Conservation (phyloP, 2,797 vertebrate species). For the Melanogrammus aeglefinus region DNA sequence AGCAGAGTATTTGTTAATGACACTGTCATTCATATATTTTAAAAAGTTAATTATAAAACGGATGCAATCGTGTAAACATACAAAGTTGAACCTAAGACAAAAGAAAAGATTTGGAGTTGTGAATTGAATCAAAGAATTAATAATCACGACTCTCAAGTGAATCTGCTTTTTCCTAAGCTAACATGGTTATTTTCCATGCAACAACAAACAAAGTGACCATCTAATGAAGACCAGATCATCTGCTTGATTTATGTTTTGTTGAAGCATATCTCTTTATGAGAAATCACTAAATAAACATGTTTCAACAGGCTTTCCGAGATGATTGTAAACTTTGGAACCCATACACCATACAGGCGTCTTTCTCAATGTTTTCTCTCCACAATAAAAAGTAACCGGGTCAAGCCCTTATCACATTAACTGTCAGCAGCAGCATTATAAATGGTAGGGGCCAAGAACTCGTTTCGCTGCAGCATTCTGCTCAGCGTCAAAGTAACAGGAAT, state of each 20-base stretch:
- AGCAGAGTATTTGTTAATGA: too few species aligned
- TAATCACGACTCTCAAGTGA: too few species aligned
- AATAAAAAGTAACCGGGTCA: slow-evolving; percentile 17
- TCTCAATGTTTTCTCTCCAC: background rate
- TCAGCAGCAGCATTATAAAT: slow-evolving; percentile 53
- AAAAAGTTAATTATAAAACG: too few species aligned
- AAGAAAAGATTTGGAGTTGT: too few species aligned
- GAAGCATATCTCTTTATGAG: background rate
- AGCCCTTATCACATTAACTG: slow-evolving; percentile 46
- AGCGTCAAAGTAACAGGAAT: slow-evolving; percentile 52
- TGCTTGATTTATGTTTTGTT: background rate
- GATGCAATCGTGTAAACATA: too few species aligned
- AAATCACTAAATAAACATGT: background rate
- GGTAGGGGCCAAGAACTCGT: slow-evolving; percentile 45
- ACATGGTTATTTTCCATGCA: background rate
- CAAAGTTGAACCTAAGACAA: too few species aligned
- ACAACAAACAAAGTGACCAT: background rate
- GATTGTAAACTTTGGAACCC: slow-evolving; percentile 23
- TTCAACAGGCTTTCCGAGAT: background rate
- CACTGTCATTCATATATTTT: too few species aligned
- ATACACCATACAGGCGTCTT: slow-evolving; percentile 35
- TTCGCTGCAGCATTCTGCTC: slow-evolving; percentile 54
- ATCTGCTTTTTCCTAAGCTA: too few species aligned
- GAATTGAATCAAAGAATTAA: too few species aligned
- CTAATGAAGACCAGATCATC: background rate